A percentile compares a stretch with the other conserved stretches of the same genome.
These are phyloP conservation scores for Odontamblyopus lacepedii DNA, from an alignment of 2,797 vertebrate genomes.

Conservation along the genomic window DNA sequence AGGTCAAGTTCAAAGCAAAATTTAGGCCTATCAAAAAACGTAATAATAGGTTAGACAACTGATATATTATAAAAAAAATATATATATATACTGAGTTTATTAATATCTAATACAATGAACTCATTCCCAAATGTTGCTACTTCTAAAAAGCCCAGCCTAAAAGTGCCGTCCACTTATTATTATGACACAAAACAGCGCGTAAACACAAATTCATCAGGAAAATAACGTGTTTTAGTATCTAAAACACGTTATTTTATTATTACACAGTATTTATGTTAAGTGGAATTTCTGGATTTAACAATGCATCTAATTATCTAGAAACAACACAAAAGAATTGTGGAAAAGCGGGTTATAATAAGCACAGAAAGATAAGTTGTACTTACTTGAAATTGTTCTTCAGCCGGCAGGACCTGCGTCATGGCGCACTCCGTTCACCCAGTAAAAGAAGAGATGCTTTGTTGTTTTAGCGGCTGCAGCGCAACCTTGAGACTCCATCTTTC, in stretches of 20 bases:
- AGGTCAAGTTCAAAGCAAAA: too few relatives aligned
- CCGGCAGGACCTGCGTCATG: conserved; percentile 56
- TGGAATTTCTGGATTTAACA: background rate
- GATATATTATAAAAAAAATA: too few relatives aligned
- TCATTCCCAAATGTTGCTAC: too few relatives aligned
- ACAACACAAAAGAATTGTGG: background rate
- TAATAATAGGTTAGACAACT: too few relatives aligned
- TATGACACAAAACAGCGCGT: background rate
- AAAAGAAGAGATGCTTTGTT: conserved; percentile 4
- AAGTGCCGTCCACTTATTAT: too few relatives aligned
- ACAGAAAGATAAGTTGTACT: conserved; percentile 31
- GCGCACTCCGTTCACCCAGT: background rate
- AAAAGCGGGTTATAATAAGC: background rate
- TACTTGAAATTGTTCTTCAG: conserved; percentile 45
- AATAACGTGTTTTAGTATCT: background rate
- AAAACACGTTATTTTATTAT: too few relatives aligned
- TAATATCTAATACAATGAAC: too few relatives aligned
- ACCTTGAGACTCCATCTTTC: conserved; percentile 45
- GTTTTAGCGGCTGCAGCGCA: conserved; percentile 4
- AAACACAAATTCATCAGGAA: background rate
- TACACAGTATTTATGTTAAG: background rate
- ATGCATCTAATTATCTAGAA: background rate
- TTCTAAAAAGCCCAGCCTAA: too few relatives aligned
- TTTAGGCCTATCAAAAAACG: too few relatives aligned
- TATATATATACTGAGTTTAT: too few relatives aligned